Conservation (phyloP, 2,113 vertebrate species). For the Cyanoramphus novaezelandiae region DNA sequence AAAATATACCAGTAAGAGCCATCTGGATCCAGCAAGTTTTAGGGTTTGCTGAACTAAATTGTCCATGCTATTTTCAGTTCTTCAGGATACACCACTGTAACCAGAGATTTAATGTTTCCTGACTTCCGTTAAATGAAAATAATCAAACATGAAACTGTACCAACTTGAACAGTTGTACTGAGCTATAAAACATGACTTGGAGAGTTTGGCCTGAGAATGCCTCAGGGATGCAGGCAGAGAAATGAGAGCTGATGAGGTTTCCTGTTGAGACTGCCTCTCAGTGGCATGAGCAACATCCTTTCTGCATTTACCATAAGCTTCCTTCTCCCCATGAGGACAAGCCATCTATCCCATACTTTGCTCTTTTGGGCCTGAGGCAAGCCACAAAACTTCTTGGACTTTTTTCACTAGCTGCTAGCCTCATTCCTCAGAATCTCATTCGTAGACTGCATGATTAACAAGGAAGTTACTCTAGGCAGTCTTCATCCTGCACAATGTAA, state of each 20-base stretch:
- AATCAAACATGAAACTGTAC: background rate
- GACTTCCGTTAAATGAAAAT: background rate
- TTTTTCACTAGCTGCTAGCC: background rate
- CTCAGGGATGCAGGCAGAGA: background rate
- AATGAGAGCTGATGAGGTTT: background rate
- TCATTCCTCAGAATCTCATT: background rate
- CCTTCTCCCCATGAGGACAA: background rate
- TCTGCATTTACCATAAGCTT: background rate
- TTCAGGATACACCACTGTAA: background rate
- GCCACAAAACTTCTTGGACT: background rate
- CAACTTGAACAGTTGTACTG: background rate
- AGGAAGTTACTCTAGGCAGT: background rate
- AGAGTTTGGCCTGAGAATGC: background rate
- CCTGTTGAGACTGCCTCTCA: background rate
- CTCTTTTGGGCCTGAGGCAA: background rate
- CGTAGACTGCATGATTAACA: background rate
- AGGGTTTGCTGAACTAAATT: background rate
- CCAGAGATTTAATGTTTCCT: background rate
- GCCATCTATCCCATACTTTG: background rate
- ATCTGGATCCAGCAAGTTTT: background rate
- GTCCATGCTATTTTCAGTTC: background rate
- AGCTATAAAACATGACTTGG: background rate
- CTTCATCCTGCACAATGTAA: background rate
- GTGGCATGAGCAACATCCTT: background rate
- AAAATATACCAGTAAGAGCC: background rate